Conservation (phyloP, 1,140 invertebrate species). For the Nasonia giraulti region DNA sequence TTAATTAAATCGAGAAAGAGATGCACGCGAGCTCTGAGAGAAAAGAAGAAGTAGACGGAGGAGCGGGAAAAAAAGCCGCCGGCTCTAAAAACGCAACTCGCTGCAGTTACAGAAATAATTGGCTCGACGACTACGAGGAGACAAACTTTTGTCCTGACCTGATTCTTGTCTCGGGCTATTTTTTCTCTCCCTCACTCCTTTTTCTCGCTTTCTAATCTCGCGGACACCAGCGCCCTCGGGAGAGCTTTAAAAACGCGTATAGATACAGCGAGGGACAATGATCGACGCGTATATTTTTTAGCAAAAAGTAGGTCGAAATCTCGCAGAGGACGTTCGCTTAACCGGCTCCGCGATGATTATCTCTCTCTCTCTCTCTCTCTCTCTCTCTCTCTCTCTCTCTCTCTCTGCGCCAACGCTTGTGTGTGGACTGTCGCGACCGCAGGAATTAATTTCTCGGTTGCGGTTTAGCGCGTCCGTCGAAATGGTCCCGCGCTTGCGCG, state of each 20-base stretch:
- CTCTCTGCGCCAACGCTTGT: background rate
- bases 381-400: background rate
- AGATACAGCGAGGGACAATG: background rate
- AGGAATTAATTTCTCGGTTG: slow-evolving; percentile 37
- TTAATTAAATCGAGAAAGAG: slow-evolving; percentile 17
- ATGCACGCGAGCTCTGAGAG: background rate
- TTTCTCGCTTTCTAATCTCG: background rate
- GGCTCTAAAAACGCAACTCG: background rate
- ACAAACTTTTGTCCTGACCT: background rate
- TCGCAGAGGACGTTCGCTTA: no score
- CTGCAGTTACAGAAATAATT: slow-evolving; percentile 24
- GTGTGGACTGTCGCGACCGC: background rate
- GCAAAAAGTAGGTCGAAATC: background rate
- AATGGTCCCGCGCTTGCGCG: background rate
- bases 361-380: background rate
- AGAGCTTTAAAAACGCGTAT: background rate
- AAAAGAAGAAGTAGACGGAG: background rate
- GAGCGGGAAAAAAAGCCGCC: background rate
- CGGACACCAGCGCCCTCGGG: background rate
- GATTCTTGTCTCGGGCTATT: background rate
- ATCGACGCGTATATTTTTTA: background rate
- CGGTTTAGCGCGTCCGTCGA: background rate
- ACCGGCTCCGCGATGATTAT: no score
- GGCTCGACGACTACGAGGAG: background rate
- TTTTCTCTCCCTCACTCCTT: background rate